Percentiles rank a stretch among this genome's conserved stretches.
Evolutionary conservation across 2,113 vertebrate genomes (phyloP).

Genomic region (Clarias batrachus): DNA sequence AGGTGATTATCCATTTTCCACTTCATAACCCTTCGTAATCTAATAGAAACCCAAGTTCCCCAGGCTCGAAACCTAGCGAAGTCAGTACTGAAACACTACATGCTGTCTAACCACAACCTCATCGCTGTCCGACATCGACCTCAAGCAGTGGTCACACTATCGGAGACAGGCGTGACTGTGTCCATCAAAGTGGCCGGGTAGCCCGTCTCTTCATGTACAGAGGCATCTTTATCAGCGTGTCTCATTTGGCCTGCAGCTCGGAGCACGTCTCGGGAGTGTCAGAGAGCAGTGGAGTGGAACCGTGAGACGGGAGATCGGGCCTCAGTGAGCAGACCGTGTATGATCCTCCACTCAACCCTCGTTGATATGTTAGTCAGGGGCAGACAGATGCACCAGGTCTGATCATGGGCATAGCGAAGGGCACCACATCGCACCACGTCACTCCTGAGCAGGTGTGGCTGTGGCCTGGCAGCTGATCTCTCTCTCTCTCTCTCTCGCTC

Average conservation of each 20-base stretch:
- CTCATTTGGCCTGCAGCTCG: conserved; percentile 46
- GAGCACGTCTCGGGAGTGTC: conserved; percentile 39
- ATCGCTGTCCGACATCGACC: conserved; percentile 31
- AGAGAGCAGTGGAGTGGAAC: conserved; percentile 35
- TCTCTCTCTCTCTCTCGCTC: conserved; percentile 49
- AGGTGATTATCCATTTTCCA: conserved; percentile 11
- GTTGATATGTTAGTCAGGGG: conserved; percentile 43
- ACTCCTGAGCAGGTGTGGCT: conserved; percentile 48
- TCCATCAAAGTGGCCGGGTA: conserved; percentile 46
- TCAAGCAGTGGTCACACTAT: conserved; percentile 32
- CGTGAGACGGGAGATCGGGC: conserved; percentile 15
- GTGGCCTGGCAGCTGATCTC: conserved; percentile 21
- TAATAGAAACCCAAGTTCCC: conserved; percentile 2
- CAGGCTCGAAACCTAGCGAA: neutral
- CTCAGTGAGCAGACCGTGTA: conserved; percentile 22
- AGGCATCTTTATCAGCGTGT: conserved; percentile 46
- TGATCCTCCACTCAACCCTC: conserved; percentile 33
- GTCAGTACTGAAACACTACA: conserved; percentile 13
- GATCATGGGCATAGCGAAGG: conserved; percentile 37
- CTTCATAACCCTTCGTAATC: conserved; percentile 8
- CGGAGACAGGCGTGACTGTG: conserved; percentile 35
- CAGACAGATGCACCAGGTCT: conserved; percentile 10
- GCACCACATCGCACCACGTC: conserved; percentile 26
- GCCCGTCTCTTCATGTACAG: conserved; percentile 36
- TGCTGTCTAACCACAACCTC: conserved; percentile 16